Evolutionary conservation across 2,113 vertebrate genomes (phyloP).

Genomic region (Furnarius figulus): DNA sequence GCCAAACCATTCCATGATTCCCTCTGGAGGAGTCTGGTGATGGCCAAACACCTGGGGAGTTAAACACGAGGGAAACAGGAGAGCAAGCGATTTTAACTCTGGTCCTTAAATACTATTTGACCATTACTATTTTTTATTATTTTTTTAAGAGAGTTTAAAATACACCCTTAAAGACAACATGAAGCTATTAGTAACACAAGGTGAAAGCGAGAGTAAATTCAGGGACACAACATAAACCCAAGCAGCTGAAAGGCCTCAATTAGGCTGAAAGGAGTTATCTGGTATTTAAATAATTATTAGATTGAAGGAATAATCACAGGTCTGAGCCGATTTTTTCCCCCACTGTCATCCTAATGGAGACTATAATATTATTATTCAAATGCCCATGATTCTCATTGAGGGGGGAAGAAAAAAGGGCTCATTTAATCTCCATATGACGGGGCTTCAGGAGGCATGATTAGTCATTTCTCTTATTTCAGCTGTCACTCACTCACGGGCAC

Average conservation of each 20-base stretch:
- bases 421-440: conserved; percentile 77
- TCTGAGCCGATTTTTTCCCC: conserved; percentile 76
- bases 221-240: conserved; percentile 58
- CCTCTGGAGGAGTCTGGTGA: not conserved
- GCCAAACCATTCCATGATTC: not conserved
- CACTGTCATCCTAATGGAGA: conserved; percentile 80
- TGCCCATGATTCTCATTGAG: conserved; percentile 77
- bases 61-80: not conserved
- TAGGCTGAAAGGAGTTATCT: conserved; percentile 82
- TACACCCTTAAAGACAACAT: conserved; percentile 52
- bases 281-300: conserved; percentile 86
- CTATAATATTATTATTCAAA: conserved; percentile 88
- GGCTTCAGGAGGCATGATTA: conserved; percentile 76
- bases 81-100: not conserved
- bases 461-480: conserved; percentile 82
- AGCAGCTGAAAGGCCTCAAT: conserved; percentile 81
- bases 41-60: not conserved
- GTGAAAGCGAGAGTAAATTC: conserved; percentile 61
- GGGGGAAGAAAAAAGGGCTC: conserved; percentile 61
- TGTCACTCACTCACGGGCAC: conserved; percentile 81
- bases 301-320: conserved; percentile 84
- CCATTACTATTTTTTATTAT: not conserved
- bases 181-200: conserved; percentile 66
- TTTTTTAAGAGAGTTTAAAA: not conserved
- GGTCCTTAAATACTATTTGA: not conserved